Evolutionary conservation across 2,888 invertebrate genomes (phyloP).

Genomic region (Nasonia oneida): DNA sequence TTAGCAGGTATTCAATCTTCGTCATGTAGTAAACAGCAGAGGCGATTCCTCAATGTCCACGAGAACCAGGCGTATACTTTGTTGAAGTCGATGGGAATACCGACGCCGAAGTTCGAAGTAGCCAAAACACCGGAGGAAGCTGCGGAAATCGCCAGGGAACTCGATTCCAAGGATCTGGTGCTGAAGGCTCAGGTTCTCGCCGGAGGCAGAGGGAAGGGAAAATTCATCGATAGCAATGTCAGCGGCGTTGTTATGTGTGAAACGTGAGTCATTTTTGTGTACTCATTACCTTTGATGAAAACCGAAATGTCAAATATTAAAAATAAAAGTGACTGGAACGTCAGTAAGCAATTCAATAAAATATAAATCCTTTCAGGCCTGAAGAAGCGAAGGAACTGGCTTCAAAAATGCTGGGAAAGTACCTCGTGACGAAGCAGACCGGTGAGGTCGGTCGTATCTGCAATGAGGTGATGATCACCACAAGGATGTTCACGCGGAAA

Average conservation of each 20-base stretch:
- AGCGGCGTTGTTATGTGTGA: slow-evolving; percentile 95
- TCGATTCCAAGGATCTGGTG: slow-evolving; percentile 89
- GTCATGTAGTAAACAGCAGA: neutral
- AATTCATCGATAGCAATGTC: slow-evolving; percentile 94
- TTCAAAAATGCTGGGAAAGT: slow-evolving; percentile 93
- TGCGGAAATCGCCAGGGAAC: slow-evolving; percentile 85
- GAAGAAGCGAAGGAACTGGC: slow-evolving; percentile 89
- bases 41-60: slow-evolving; percentile 91
- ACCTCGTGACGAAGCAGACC: slow-evolving; percentile 95
- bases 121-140: slow-evolving; percentile 91
- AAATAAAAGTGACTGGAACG: too few relatives aligned
- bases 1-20: neutral
- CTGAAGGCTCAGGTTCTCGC: slow-evolving; percentile 94
- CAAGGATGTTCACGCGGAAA: slow-evolving; percentile 95
- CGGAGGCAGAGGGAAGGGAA: slow-evolving; percentile 94
- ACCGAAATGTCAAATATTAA: neutral
- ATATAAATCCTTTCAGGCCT: slow-evolving; percentile 81
- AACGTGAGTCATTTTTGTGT: slow-evolving; percentile 81
- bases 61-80: slow-evolving; percentile 95
- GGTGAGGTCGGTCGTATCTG: slow-evolving; percentile 93
- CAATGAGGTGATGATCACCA: slow-evolving; percentile 96
- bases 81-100: slow-evolving; percentile 89
- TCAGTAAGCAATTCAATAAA: neutral
- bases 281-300: neutral
- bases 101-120: slow-evolving; percentile 93